Evolutionary conservation across 2,113 vertebrate genomes (phyloP), one percentile per base, ranked within the genome.

Genomic region (Siniperca chuatsi): DNA sequence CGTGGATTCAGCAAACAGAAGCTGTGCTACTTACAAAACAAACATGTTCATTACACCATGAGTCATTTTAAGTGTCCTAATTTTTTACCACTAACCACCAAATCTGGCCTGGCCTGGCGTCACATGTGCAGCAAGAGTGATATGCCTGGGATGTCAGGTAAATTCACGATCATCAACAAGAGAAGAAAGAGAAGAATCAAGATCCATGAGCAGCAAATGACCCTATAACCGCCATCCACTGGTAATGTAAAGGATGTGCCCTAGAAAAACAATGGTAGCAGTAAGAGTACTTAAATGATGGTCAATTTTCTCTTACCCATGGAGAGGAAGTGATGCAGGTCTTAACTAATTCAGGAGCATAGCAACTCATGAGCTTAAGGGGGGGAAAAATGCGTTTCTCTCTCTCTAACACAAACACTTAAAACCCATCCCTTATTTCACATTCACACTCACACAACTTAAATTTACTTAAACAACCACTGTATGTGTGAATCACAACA

Each of bases 401-500:
- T 54, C 16, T 37, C 40, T 11, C 23, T 12, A 71, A 37, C 25
- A 55, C 37, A 72, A 23, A 79, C 46, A 79, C 54, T 25, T 29
- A 0, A 20, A 80, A 64, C 13, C 40, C 42, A 42, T 12, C 44
- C 2, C 11, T 25, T 25, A 25, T 77, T 29, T 62, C 29, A 68
- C 58, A 52, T 55, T n/a, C 9, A 69, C 25, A 15, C n/a, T 25
- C 25, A 25, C 25, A 25, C 44, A 75, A 64, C 42, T 75, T 52
- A 18, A 86, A 57, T 6, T 58, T 4, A 67, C 37, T 15, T 52
- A 52, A 68, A 79, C n/a, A 54, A 50, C 76, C 42, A 71, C 21
- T 75, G 72, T 71, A 44, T 67, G 72, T 69, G 83, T 82, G 81
- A 96, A 94, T 93, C 92, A 96, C 87, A 92, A 95, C 87, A 93